Evolutionary conservation across 2,888 invertebrate species (phyloP), one percentile per base, ranked within the genome.

Genomic region (Blera fallax): DNA sequence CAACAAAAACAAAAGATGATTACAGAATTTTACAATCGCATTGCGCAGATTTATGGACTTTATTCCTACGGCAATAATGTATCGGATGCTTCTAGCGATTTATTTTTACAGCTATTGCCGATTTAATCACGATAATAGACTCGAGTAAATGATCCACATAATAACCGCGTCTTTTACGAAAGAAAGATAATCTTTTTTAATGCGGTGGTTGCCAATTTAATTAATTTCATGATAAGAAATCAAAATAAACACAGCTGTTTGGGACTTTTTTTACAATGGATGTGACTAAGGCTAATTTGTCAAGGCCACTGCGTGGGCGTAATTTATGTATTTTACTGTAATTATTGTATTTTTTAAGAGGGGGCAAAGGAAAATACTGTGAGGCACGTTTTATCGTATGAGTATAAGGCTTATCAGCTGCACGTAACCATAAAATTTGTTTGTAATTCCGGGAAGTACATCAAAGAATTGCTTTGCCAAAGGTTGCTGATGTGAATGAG

Each of bases 181-280:
- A 11, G 1, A 29, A 5, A 29, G 14, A 48, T 65, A 21, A 21
- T 65, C 32, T 48, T 21, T 18, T 5, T 18, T 48, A 29, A 21
- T 18, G 48, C 8, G 48, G 32, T 8, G 21, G 18, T 7, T 18
- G 24, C 16, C 4, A 32, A 48, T 34, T 65, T 65, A 65, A 65
- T 65, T 18, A 48, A 34, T 32, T 32, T 21, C n/a, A 18, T 18
- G 48, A 65, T 65, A 50, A 65, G n/a, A 1, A 18, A 48, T 34
- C 34, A 29, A 45, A 29, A 64, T 45, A 64, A 45, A 29, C 27
- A 45, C 62, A 64, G 43, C 43, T 64, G 62, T 14, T 32, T 6
- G 14, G 21, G 11, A 21, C 27, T 7, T 8, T 43, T 29, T 2
- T 29, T 2, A 24, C 21, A 18, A 18, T 24, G 24, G 8, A 32